Conservation (phyloP, 1,140 invertebrate species). For the Procambarus clarkii region DNA sequence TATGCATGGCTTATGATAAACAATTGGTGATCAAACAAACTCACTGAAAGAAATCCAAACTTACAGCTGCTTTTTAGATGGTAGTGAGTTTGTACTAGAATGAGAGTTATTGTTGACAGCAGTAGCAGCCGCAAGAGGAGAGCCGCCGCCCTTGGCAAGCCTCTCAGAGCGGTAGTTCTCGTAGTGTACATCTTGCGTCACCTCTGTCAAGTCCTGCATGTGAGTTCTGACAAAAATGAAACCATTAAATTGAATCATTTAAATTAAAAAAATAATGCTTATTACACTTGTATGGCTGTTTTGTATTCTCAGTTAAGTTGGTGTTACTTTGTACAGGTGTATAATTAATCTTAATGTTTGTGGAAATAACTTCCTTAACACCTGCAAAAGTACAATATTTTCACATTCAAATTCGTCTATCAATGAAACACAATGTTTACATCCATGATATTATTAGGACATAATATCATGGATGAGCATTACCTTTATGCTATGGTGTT, state of each 20-base stretch:
- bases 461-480: too few species aligned
- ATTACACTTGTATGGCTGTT: too few species aligned
- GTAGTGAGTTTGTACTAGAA: conserved; percentile 26
- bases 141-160: conserved; percentile 72
- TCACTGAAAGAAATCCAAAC: not conserved
- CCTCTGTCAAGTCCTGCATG: conserved; percentile 79
- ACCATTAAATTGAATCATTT: not conserved
- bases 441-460: too few species aligned
- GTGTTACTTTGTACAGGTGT: too few species aligned
- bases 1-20: too few species aligned
- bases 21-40: not conserved
- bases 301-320: too few species aligned
- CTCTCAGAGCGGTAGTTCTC: conserved; percentile 78
- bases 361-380: too few species aligned
- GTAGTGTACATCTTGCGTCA: conserved; percentile 80
- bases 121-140: conserved; percentile 20
- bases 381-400: too few species aligned
- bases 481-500: too few species aligned
- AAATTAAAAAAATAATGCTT: not conserved
- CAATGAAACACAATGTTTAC: too few species aligned
- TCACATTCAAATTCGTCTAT: too few species aligned
- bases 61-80: conserved; percentile 49
- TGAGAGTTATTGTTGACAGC: conserved; percentile 21
- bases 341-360: too few species aligned
- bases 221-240: conserved; percentile 74